Evolutionary conservation across 2,888 invertebrate species (phyloP).

Genomic region (Lasius platythorax): DNA sequence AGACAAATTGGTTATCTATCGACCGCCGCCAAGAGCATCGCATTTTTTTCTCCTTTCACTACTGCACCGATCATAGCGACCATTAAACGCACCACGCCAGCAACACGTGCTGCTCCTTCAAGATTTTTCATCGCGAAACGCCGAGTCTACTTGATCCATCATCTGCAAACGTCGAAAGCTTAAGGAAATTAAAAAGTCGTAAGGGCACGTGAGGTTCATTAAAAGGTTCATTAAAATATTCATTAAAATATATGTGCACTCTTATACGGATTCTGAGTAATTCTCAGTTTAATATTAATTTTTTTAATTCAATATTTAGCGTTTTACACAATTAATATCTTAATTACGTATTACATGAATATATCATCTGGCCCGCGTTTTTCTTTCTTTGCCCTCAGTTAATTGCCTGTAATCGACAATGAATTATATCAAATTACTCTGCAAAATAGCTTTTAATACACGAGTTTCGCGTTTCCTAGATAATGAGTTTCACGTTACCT

Average conservation of each 20-base stretch:
- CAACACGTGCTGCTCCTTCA: slow-evolving; percentile 77
- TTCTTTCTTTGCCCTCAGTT: slow-evolving; percentile 30
- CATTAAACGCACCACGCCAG: slow-evolving; percentile 80
- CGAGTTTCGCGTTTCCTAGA: slow-evolving; percentile 50
- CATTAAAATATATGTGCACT: not conserved
- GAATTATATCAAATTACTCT: slow-evolving; percentile 47
- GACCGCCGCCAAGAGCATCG: slow-evolving; percentile 52
- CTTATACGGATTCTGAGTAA: not conserved
- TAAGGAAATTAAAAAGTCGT: not conserved
- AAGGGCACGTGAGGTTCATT: not conserved
- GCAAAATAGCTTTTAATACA: slow-evolving; percentile 56
- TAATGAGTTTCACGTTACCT: slow-evolving; percentile 55
- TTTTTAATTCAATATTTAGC: slow-evolving; percentile 3
- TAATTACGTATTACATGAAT: slow-evolving; percentile 29
- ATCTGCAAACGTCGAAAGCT: not conserved
- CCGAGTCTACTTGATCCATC: slow-evolving; percentile 69
- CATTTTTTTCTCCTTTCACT: slow-evolving; percentile 37
- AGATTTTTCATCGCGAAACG: slow-evolving; percentile 79
- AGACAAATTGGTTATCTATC: slow-evolving; percentile 74
- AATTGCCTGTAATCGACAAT: slow-evolving; percentile 52
- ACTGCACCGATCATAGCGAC: slow-evolving; percentile 74
- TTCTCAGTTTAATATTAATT: slow-evolving; percentile 10
- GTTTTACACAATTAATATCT: slow-evolving; percentile 44
- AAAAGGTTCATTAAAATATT: not conserved
- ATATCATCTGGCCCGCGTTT: not conserved